Evolutionary conservation across 2,888 invertebrate species (phyloP), one percentile per base, ranked within the genome.

Genomic region (Scaptomyza cyrtandrae): DNA sequence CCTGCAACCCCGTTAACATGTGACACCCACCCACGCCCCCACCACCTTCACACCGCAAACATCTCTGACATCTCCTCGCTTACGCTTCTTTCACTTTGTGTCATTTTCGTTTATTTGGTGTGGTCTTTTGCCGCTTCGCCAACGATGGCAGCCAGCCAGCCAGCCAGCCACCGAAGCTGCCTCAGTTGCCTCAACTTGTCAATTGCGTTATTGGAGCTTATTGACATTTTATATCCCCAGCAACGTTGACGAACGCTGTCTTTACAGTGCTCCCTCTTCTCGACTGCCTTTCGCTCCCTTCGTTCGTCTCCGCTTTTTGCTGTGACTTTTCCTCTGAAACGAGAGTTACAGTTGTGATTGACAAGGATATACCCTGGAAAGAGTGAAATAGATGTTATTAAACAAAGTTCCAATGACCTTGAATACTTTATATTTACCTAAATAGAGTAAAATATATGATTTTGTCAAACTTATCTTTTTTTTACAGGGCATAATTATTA

Each of bases 181-280:
- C 86, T 69, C 69, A 68, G 78, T 77, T 77, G 24, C 24, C 24
- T 5, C 24, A 68, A 76, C 78, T 77, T 79, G 84, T 86, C 88
- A 86, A 88, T 84, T 76, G 81, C 76, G 86, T 86, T 88, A 85
- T 86, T 86, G 67, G 79, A 85, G 86, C 85, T 85, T 85, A 88
- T 88, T 85, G 85, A 88, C 86, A 88, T 88, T 85, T 85, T 88
- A 88, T 88, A 86, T 83, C 86, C 35, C 50, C 65, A 72, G 33
- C 70, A 71, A 55, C 61, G 2, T 19, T 65, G 71, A 65, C 59
- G 69, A 69, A 49, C 46, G 59, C 44, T 57, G 54, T 55, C 58
- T 45, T 62, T 33, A 16, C 45, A 10, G 41, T 19, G 19, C 13
- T 5, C 10, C 31, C 33, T 1, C 19, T 5, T 3, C 35, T 11